phyloP scores from a whole-genome alignment of 1,140 invertebrate genomes.

The Lepidurus apus region DNA sequence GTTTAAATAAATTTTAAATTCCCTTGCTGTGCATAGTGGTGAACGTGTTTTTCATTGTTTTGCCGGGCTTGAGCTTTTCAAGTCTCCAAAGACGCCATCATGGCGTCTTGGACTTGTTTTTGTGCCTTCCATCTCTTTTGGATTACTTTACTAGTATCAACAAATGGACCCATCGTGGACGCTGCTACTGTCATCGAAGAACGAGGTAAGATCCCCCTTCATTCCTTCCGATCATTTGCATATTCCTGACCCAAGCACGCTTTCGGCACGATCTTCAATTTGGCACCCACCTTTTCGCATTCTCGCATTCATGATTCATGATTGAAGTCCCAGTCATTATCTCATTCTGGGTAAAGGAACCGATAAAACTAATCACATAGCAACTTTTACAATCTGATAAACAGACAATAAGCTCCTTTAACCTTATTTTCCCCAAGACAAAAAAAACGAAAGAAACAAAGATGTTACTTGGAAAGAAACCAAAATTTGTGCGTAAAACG shows the following conservation, averaged over 20 bases:
- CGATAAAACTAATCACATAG: too few relatives aligned
- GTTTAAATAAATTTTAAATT: not conserved
- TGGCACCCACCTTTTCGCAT: not conserved
- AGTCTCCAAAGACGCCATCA: not conserved
- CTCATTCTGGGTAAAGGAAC: too few relatives aligned
- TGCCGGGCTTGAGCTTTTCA: not conserved
- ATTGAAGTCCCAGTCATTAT: too few relatives aligned
- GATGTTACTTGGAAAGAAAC: too few relatives aligned
- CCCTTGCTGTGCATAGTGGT: not conserved
- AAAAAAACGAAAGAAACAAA: too few relatives aligned
- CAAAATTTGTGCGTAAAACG: too few relatives aligned
- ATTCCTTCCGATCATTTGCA: not conserved
- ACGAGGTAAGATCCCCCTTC: not conserved
- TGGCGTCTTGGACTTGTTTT: not conserved
- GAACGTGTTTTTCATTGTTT: not conserved
- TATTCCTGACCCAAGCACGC: not conserved
- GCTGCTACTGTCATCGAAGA: conserved; percentile 6
- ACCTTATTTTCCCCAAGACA: too few relatives aligned
- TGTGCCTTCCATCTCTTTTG: conserved; percentile 1
- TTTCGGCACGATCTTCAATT: not conserved
- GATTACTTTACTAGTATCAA: not conserved
- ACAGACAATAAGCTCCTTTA: too few relatives aligned
- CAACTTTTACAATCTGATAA: too few relatives aligned
- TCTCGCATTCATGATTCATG: not conserved
- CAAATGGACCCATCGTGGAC: not conserved